phyloP scores from a whole-genome alignment of 2,113 vertebrate genomes.

The Oxygymnocypris stewartii region DNA sequence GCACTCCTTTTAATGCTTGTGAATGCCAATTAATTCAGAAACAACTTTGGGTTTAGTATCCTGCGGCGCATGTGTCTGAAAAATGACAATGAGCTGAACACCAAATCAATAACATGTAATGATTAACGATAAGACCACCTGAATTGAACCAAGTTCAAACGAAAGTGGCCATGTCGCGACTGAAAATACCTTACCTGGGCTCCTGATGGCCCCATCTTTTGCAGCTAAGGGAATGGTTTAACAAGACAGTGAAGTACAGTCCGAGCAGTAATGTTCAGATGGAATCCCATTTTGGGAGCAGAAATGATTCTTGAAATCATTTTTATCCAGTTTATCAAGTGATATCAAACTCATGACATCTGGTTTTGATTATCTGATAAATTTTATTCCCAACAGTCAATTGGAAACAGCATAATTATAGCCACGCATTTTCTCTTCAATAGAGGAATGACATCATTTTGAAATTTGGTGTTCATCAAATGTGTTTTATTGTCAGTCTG shows the following conservation, averaged over 20 bases:
- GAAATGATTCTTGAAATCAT: conserved; percentile 35
- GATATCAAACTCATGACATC: conserved; percentile 23
- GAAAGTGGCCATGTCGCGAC: conserved; percentile 66
- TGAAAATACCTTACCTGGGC: conserved; percentile 76
- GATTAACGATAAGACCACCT: conserved; percentile 59
- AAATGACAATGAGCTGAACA: conserved; percentile 70
- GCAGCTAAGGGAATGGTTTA: conserved; percentile 80
- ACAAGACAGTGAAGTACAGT: conserved; percentile 80
- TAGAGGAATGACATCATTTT: background rate
- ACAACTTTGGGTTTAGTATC: conserved; percentile 65
- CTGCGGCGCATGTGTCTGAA: conserved; percentile 66
- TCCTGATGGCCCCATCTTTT: conserved; percentile 80
- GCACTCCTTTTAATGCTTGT: background rate
- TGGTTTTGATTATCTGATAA: conserved; percentile 10
- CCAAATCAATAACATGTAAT: conserved; percentile 51
- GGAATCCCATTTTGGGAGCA: conserved; percentile 34
- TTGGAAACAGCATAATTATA: background rate
- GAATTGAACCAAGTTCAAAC: conserved; percentile 62
- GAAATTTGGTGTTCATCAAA: background rate
- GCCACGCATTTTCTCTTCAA: background rate
- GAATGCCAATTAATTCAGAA: background rate
- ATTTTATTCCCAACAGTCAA: background rate
- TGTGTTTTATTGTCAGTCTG: background rate
- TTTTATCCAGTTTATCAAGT: conserved; percentile 29
- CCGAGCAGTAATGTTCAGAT: conserved; percentile 65